phyloP scores from a whole-genome alignment of 1,140 invertebrate genomes.

The Dinoponera quadriceps region DNA sequence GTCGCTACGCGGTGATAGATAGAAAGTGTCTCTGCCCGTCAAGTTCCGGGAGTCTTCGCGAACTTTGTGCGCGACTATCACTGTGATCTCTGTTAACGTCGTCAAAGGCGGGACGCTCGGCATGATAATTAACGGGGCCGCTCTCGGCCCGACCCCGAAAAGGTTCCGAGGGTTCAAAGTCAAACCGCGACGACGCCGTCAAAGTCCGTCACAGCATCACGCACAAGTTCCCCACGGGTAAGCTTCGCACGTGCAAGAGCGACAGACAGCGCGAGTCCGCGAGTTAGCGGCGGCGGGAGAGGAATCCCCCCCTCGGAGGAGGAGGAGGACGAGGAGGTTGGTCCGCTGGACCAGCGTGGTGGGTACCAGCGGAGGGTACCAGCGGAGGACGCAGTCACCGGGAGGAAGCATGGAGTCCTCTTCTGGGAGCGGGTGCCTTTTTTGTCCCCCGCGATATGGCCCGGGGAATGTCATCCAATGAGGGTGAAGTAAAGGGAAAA shows the following conservation, averaged over 20 bases:
- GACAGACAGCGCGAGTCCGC: conserved; percentile 32
- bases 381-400: conserved; percentile 53
- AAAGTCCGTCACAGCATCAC: conserved; percentile 26
- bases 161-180: conserved; percentile 52
- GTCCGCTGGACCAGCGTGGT: conserved; percentile 67
- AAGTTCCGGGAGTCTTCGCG: neutral
- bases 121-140: conserved; percentile 34
- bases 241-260: conserved; percentile 18
- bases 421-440: conserved; percentile 70
- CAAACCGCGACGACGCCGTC: conserved; percentile 43
- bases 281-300: conserved; percentile 25
- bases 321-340: neutral
- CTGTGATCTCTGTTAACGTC: conserved; percentile 7
- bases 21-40: neutral
- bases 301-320: conserved; percentile 46
- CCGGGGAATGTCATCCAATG: conserved; percentile 85
- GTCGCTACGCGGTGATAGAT: neutral
- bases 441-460: conserved; percentile 73
- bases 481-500: conserved; percentile 85
- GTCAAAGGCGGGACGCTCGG: conserved; percentile 32
- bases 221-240: conserved; percentile 44
- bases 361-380: conserved; percentile 69
- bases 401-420: conserved; percentile 75
- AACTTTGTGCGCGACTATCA: conserved; percentile 1
- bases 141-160: neutral